These are phyloP conservation scores for Chrysomallon squamiferum DNA, from an alignment of 1,140 invertebrate genomes.

Conservation along the genomic window DNA sequence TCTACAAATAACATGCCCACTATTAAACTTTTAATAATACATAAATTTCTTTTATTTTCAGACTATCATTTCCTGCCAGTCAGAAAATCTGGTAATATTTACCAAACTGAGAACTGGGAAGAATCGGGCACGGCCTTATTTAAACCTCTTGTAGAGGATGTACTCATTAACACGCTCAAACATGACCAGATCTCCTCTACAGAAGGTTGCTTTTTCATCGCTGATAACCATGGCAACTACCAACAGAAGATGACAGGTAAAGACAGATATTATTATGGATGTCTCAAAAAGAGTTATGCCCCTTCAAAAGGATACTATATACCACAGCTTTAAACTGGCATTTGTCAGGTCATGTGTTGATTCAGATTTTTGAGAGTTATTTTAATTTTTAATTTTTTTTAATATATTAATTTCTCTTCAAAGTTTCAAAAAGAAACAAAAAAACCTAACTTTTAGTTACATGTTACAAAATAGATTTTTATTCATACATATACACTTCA, in stretches of 20 bases:
- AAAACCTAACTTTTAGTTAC: too few species aligned
- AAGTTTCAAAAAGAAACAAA: too few species aligned
- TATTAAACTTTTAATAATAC: too few species aligned
- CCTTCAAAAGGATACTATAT: background rate
- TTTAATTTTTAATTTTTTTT: background rate
- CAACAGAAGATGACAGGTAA: constrained; percentile 53
- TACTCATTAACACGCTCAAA: constrained; percentile 55
- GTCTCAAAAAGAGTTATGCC: background rate
- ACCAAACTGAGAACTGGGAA: constrained; percentile 58
- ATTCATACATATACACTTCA: too few species aligned
- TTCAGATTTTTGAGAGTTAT: background rate
- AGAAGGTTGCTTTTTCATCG: constrained; percentile 58
- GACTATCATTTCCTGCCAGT: constrained; percentile 40
- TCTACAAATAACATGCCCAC: too few species aligned
- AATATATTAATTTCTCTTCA: too few species aligned
- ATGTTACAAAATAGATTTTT: too few species aligned
- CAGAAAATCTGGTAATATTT: constrained; percentile 39
- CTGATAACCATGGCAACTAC: constrained; percentile 56
- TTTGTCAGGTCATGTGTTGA: background rate
- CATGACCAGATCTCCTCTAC: constrained; percentile 58
- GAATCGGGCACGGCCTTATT: constrained; percentile 56
- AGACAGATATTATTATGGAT: background rate
- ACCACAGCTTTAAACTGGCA: background rate
- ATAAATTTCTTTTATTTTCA: background rate
- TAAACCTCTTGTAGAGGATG: constrained; percentile 50